Conservation (phyloP, 2,888 invertebrate species). For the Cryptus armator region DNA sequence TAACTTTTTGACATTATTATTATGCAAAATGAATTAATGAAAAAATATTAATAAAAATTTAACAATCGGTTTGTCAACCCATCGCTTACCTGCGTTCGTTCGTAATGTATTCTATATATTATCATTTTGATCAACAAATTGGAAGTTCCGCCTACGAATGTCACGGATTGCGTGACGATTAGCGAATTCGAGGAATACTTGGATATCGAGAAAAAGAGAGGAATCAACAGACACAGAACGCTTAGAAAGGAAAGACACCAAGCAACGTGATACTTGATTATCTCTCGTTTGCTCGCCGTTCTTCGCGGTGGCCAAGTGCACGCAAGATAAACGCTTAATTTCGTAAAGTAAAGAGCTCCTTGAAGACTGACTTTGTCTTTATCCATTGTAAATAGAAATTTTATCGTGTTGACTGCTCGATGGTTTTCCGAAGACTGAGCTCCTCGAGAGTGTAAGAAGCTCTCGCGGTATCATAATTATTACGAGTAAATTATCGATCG, state of each 20-base stretch:
- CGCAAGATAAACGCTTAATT: conserved; percentile 62
- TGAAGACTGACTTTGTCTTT: conserved; percentile 37
- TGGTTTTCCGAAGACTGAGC: conserved; percentile 9
- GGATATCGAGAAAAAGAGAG: conserved; percentile 58
- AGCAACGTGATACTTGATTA: conserved; percentile 51
- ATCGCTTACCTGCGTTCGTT: conserved; percentile 66
- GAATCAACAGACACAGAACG: conserved; percentile 36
- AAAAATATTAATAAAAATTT: too few species aligned
- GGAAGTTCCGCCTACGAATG: conserved; percentile 68
- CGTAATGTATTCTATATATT: conserved; percentile 64
- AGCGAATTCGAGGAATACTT: conserved; percentile 51
- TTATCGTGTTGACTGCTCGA: not conserved
- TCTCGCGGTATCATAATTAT: not conserved
- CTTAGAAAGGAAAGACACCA: conserved; percentile 53
- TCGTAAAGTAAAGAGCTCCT: conserved; percentile 61
- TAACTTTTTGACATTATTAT: too few species aligned
- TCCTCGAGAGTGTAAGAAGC: not conserved
- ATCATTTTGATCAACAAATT: conserved; percentile 71
- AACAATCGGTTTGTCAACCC: too few species aligned
- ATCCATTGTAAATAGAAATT: not conserved
- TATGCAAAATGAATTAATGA: too few species aligned
- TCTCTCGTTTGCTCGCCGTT: conserved; percentile 42
- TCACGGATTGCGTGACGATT: conserved; percentile 69
- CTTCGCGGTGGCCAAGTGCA: conserved; percentile 65
- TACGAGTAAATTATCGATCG: not conserved